Base-by-base conservation (phyloP, 2,797 vertebrate species). In the Brachyrhaphis roseni region DNA sequence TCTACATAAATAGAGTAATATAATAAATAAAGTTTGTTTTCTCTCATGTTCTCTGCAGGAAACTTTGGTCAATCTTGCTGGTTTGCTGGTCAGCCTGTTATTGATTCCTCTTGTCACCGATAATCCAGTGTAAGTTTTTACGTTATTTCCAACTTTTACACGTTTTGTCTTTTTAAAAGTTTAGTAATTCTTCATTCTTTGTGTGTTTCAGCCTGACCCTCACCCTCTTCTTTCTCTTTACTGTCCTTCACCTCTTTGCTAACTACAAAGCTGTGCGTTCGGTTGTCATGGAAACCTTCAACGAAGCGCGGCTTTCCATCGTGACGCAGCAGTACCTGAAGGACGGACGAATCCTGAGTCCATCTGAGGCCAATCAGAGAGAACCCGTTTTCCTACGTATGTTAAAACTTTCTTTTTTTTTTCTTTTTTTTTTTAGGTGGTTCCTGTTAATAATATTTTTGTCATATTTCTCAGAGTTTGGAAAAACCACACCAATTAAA, bases 261-360 rank as follows among this genome's bases (percentile, higher is more conserved):
- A 98, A 98, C 93, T 97, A 97, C 89, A 97, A 96, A 76, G 97
- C 97, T 0, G 97, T 98, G 62, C 94, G 96, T 11, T 95, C 97
- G 0, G 95, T 98, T 10, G 95, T 98, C 87, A 97, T 98, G 96
- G 97, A 97, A 87, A 98, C 96, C 1, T 94, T 98, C 34, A 98
- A 98, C 0, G 96, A 97, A 78, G 95, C 94, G 0, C 95, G 97
- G 4, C 96, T 98, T 53, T 90, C 92, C 0, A 94, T 97, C 18
- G 89, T 97, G 34, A 85, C 97, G 62, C 90, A 84, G 74, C 95
- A 94, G 41, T 97, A 96, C 86, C 91, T 98, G 83, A 86, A 53
- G 8, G 83, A 84, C 15, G 88, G 90, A 46, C 88, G 31, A 36
- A 82, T 97, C 45, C 93, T 96, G 26, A 90, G 79, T 80, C 97